These are phyloP conservation scores for Cossypha heuglini DNA, from an alignment of 2,797 vertebrate species.

Conservation along the genomic window DNA sequence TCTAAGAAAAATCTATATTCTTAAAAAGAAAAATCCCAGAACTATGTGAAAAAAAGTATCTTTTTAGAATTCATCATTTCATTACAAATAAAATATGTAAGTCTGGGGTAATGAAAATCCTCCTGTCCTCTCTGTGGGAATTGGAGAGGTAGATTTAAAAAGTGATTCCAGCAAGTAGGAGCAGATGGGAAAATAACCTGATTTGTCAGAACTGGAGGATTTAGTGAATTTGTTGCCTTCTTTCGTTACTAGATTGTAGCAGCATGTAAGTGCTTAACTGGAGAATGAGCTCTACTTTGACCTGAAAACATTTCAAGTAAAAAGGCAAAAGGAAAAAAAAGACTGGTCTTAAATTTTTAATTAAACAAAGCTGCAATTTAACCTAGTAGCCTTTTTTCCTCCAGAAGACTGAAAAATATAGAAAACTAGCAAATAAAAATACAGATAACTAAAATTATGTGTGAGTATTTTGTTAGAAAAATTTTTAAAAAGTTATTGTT, in stretches of 20 bases:
- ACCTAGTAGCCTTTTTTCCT: background rate
- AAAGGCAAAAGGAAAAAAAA: background rate
- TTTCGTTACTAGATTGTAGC: background rate
- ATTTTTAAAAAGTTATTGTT: background rate
- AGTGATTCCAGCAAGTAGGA: slow-evolving; percentile 17
- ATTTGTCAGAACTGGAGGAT: slow-evolving; percentile 65
- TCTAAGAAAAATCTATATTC: slow-evolving; percentile 30
- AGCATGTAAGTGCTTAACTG: slow-evolving; percentile 6
- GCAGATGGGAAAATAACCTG: slow-evolving; percentile 69
- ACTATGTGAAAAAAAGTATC: background rate
- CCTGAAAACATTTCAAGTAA: slow-evolving; percentile 11
- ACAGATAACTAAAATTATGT: background rate
- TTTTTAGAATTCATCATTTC: background rate
- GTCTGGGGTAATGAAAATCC: background rate
- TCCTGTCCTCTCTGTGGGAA: slow-evolving; percentile 8
- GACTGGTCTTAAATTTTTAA: slow-evolving; percentile 4
- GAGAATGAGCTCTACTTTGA: slow-evolving; percentile 18
- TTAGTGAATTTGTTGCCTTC: slow-evolving; percentile 41
- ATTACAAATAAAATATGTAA: background rate
- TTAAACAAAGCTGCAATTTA: background rate
- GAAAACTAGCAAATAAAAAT: background rate
- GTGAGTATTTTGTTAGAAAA: background rate
- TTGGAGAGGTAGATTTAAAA: background rate
- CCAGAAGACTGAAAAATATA: background rate
- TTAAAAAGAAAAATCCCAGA: background rate